These are phyloP conservation scores for Lysiphlebus fabarum DNA, from an alignment of 1,140 invertebrate genomes.

Conservation along the genomic window DNA sequence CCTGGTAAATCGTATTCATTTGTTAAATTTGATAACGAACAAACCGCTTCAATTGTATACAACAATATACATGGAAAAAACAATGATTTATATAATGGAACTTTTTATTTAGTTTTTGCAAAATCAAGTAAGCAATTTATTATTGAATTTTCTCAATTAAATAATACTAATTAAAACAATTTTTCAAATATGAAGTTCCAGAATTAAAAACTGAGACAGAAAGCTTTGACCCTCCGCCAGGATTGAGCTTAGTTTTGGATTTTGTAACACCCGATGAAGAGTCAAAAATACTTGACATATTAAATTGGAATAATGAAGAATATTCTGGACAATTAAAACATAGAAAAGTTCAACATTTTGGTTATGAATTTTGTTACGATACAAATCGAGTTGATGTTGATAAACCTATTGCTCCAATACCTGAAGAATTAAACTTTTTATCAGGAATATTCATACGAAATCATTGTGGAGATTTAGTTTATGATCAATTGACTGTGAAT, in stretches of 20 bases:
- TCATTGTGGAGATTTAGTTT: slow-evolving; percentile 54
- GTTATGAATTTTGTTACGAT: slow-evolving; percentile 89
- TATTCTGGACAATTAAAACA: slow-evolving; percentile 68
- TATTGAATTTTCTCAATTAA: neutral
- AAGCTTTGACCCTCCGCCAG: slow-evolving; percentile 59
- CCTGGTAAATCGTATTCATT: slow-evolving; percentile 75
- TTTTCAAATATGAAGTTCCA: slow-evolving; percentile 46
- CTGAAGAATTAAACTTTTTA: slow-evolving; percentile 66
- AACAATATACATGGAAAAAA: slow-evolving; percentile 57
- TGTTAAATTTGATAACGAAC: slow-evolving; percentile 56
- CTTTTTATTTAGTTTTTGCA: slow-evolving; percentile 66
- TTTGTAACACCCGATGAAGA: slow-evolving; percentile 77
- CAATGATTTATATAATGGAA: slow-evolving; percentile 56
- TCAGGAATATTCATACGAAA: slow-evolving; percentile 61
- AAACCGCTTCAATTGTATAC: slow-evolving; percentile 56
- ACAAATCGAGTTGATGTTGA: slow-evolving; percentile 82
- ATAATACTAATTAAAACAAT: neutral
- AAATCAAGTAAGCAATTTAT: slow-evolving; percentile 52
- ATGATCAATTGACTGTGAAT: slow-evolving; percentile 93
- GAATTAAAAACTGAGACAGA: slow-evolving; percentile 31
- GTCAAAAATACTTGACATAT: slow-evolving; percentile 59
- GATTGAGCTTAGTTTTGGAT: slow-evolving; percentile 69
- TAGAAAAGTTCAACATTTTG: slow-evolving; percentile 87
- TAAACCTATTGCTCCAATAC: slow-evolving; percentile 69
- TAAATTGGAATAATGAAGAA: slow-evolving; percentile 59